Percentiles rank a stretch among this genome's conserved stretches.
These are phyloP conservation scores for Montipora capitata DNA, from an alignment of 92 coral and sea anemone genomes.

Conservation along the genomic window DNA sequence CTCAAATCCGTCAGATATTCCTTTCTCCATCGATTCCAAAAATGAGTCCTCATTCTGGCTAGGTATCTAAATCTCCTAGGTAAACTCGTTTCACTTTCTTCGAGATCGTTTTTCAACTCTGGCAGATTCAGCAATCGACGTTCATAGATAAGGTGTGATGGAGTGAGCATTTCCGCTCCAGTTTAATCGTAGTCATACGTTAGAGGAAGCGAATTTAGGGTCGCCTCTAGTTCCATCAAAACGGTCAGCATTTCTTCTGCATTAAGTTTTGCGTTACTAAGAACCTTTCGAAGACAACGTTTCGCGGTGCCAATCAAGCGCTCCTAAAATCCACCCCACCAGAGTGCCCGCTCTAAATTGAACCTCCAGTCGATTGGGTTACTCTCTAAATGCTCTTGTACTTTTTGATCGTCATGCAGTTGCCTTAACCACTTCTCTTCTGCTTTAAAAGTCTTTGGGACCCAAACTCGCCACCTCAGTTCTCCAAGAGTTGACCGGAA, in stretches of 20 bases:
- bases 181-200: slow-evolving; percentile 35
- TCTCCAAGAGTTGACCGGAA: slow-evolving; percentile 43
- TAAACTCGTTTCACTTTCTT: slow-evolving; percentile 2
- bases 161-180: slow-evolving; percentile 25
- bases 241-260: slow-evolving; percentile 14
- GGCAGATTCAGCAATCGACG: slow-evolving; percentile 16
- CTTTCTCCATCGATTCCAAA: slow-evolving; percentile 18
- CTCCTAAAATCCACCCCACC: too few relatives aligned
- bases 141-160: slow-evolving; percentile 35
- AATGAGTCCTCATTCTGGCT: slow-evolving; percentile 29
- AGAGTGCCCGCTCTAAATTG: too few relatives aligned
- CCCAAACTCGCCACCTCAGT: slow-evolving; percentile 33
- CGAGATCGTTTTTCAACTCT: slow-evolving; percentile 1
- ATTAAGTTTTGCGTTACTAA: slow-evolving; percentile 1
- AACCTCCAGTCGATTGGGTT: slow-evolving; percentile 30
- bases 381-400: slow-evolving; percentile 22
- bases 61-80: slow-evolving; percentile 23
- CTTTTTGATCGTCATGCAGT: slow-evolving; percentile 43
- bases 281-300: slow-evolving; percentile 12
- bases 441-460: slow-evolving; percentile 58
- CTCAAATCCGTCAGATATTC: too few relatives aligned
- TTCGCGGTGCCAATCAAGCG: too few relatives aligned
- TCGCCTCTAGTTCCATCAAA: slow-evolving; percentile 22
- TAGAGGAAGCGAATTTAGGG: slow-evolving; percentile 28
- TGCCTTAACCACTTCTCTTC: slow-evolving; percentile 30